These are phyloP conservation scores for Amaurobius ferox DNA, from an alignment of 2,888 invertebrate species.

Conservation along the genomic window DNA sequence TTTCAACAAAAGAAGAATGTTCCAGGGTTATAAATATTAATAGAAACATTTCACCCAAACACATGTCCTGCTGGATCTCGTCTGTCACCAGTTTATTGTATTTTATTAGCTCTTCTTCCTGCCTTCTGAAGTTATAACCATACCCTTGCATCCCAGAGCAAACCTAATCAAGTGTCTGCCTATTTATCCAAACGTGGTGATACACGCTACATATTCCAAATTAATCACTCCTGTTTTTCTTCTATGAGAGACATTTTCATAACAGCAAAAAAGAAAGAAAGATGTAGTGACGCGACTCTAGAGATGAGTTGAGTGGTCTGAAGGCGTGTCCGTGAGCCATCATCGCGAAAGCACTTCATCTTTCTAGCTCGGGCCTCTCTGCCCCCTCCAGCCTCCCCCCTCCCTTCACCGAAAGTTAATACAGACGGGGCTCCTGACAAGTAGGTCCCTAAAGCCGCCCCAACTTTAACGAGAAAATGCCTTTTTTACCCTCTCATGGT, in stretches of 20 bases:
- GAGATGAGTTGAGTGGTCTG: too few species aligned
- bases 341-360: slow-evolving; percentile 21
- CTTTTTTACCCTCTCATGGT: background rate
- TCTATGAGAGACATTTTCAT: background rate
- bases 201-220: slow-evolving; percentile 12
- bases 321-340: slow-evolving; percentile 17
- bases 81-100: background rate
- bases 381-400: background rate
- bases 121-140: background rate
- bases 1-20: background rate
- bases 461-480: slow-evolving; percentile 7
- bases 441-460: background rate
- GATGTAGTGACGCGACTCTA: too few species aligned
- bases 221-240: slow-evolving; percentile 5
- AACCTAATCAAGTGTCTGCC: background rate
- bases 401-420: background rate
- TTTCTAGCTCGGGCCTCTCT: background rate
- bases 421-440: slow-evolving; percentile 14
- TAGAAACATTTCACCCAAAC: background rate
- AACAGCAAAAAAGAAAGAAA: background rate
- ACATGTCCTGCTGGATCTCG: background rate
- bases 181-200: slow-evolving; percentile 4
- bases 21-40: background rate
- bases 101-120: background rate
- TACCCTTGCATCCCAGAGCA: background rate